These are phyloP conservation scores for Ormyrus labotus DNA, from an alignment of 2,888 invertebrate species.

Conservation along the genomic window DNA sequence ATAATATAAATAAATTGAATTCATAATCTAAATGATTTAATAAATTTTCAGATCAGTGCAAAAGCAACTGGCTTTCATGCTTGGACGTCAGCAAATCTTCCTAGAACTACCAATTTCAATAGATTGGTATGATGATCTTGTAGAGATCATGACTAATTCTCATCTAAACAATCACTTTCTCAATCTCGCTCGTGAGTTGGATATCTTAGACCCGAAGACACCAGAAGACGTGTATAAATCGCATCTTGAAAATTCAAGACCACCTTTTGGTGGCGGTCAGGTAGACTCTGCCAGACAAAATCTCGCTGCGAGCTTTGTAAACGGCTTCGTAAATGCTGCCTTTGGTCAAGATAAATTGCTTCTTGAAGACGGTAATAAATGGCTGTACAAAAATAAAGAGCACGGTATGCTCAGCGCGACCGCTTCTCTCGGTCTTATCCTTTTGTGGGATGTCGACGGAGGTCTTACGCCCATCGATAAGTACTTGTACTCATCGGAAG, in stretches of 20 bases:
- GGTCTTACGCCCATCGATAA: conserved; percentile 98
- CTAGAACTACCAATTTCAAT: conserved; percentile 85
- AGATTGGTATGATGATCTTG: conserved; percentile 84
- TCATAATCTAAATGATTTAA: conserved; percentile 16
- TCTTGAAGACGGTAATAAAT: conserved; percentile 88
- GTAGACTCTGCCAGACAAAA: conserved; percentile 98
- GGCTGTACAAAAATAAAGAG: conserved; percentile 97
- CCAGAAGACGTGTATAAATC: conserved; percentile 99
- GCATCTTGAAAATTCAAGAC: conserved; percentile 92
- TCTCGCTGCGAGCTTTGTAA: conserved; percentile 97
- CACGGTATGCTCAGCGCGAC: conserved; percentile 98
- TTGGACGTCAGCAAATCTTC: conserved; percentile 95
- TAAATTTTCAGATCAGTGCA: conserved; percentile 82
- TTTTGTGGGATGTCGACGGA: conserved; percentile 99
- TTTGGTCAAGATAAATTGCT: conserved; percentile 97
- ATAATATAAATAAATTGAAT: background rate
- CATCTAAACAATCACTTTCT: conserved; percentile 95
- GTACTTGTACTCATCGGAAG: conserved; percentile 95
- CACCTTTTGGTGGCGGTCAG: conserved; percentile 85
- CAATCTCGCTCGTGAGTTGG: conserved; percentile 95
- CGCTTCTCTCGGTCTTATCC: conserved; percentile 95
- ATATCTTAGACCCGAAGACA: conserved; percentile 99
- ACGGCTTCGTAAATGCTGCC: conserved; percentile 98
- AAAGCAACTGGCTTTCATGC: conserved; percentile 97
- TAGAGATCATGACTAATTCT: conserved; percentile 94